Percentiles rank a stretch among this genome's conserved stretches.
phyloP scores from a whole-genome alignment of 2,888 invertebrate species.

The Caenorhabditis imperialis region DNA sequence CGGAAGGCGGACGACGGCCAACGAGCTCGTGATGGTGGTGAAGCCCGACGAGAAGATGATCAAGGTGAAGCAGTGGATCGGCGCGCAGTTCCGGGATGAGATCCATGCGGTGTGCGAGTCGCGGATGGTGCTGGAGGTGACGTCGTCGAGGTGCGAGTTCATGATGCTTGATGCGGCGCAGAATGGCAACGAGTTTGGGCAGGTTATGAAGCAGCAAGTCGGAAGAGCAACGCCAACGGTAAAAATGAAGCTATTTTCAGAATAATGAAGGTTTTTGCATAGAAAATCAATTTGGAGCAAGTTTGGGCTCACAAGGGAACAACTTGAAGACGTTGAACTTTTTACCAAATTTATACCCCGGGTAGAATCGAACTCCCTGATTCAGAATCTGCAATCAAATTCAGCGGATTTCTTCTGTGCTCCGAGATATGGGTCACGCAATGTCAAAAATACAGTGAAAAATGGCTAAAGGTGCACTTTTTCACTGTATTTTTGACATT shows the following conservation, averaged over 20 bases:
- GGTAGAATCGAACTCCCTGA: too few relatives aligned
- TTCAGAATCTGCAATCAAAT: too few relatives aligned
- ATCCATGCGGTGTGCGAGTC: conserved; percentile 3
- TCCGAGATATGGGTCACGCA: too few relatives aligned
- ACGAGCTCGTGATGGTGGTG: conserved; percentile 47
- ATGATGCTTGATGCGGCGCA: conserved; percentile 47
- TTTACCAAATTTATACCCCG: too few relatives aligned
- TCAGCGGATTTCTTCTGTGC: too few relatives aligned
- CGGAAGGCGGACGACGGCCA: conserved; percentile 40
- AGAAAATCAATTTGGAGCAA: not conserved
- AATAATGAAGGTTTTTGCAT: not conserved
- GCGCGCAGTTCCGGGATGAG: conserved; percentile 48
- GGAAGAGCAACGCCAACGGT: conserved; percentile 35
- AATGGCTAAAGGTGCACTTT: too few relatives aligned
- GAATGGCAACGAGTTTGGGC: conserved; percentile 19
- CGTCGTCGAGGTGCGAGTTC: conserved; percentile 33
- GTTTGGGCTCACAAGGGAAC: too few relatives aligned
- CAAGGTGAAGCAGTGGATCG: conserved; percentile 42
- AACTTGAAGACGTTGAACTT: too few relatives aligned
- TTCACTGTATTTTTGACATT: too few relatives aligned
- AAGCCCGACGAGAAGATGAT: conserved; percentile 32
- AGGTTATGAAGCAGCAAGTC: not conserved
- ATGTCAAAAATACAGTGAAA: too few relatives aligned
- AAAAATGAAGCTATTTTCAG: not conserved
- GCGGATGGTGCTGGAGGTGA: conserved; percentile 30